These are phyloP conservation scores for Esox lucius DNA, from an alignment of 2,797 vertebrate species.

Conservation along the genomic window DNA sequence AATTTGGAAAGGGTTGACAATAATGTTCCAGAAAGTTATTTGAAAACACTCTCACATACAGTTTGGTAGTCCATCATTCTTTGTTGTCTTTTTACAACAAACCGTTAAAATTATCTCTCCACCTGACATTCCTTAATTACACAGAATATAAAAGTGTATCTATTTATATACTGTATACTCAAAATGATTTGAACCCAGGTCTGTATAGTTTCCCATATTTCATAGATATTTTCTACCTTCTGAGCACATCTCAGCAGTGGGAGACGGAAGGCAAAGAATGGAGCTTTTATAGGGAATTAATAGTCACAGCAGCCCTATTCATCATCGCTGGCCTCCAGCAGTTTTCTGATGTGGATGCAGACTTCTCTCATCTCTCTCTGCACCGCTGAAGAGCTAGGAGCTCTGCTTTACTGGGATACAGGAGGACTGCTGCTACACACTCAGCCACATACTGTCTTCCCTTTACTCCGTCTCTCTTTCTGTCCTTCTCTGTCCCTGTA, in stretches of 20 bases:
- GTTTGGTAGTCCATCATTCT: no score
- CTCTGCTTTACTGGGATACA: not conserved
- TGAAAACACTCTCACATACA: no score
- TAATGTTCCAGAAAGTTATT: no score
- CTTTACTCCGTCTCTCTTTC: not conserved
- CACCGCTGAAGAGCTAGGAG: not conserved
- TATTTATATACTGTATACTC: no score
- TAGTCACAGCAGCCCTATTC: slow-evolving; percentile 42
- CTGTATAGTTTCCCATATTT: not conserved
- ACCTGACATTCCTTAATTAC: no score
- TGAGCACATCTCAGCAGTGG: slow-evolving; percentile 32
- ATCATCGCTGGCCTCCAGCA: slow-evolving; percentile 44
- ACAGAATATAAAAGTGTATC: no score
- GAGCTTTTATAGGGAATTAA: slow-evolving; percentile 41
- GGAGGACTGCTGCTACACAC: not conserved
- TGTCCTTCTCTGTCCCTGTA: not conserved
- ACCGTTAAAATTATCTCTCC: no score
- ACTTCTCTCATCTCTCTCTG: not conserved
- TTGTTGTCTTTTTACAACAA: no score
- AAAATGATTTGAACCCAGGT: no score
- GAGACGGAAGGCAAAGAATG: slow-evolving; percentile 38
- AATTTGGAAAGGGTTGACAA: no score
- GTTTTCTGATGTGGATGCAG: slow-evolving; percentile 38
- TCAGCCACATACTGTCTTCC: not conserved
- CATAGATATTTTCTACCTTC: not conserved